These are phyloP conservation scores for Microchrysa polita DNA, from an alignment of 2,888 invertebrate species.

Conservation along the genomic window DNA sequence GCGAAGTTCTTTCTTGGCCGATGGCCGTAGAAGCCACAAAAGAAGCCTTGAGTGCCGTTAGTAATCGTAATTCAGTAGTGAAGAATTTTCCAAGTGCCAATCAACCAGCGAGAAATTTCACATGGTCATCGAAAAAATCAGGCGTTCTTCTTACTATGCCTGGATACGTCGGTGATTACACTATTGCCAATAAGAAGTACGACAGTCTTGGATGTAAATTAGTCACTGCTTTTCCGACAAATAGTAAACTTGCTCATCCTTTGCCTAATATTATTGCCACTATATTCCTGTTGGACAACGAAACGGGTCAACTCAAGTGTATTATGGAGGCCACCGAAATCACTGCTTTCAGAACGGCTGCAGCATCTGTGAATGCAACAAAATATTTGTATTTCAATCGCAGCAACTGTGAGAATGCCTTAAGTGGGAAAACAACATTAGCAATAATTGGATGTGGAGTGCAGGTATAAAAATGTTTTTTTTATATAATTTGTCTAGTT, in stretches of 20 bases:
- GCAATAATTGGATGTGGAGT: conserved; percentile 68
- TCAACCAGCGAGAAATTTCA: conserved; percentile 61
- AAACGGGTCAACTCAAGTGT: conserved; percentile 64
- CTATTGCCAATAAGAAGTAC: conserved; percentile 49
- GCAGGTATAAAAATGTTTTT: conserved; percentile 64
- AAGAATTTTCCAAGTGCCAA: conserved; percentile 52
- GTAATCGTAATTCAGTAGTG: background rate
- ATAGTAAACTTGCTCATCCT: conserved; percentile 57
- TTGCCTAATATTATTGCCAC: conserved; percentile 65
- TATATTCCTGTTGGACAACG: conserved; percentile 63
- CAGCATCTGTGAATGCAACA: conserved; percentile 69
- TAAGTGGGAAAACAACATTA: too few species aligned
- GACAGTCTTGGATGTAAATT: conserved; percentile 66
- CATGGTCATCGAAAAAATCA: conserved; percentile 53
- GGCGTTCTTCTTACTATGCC: conserved; percentile 64
- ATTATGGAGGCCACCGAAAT: conserved; percentile 67
- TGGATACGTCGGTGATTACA: conserved; percentile 63
- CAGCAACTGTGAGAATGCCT: conserved; percentile 45
- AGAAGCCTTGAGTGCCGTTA: conserved; percentile 60
- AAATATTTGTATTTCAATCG: conserved; percentile 64
- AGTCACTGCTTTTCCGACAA: conserved; percentile 64
- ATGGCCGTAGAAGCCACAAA: conserved; percentile 62
- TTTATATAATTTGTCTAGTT: too few species aligned
- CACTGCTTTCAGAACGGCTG: conserved; percentile 69
- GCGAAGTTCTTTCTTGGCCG: conserved; percentile 62